Percentiles rank a stretch among this genome's conserved stretches.
phyloP scores from a whole-genome alignment of 2,888 invertebrate species.

The Lomographa bimaculata region DNA sequence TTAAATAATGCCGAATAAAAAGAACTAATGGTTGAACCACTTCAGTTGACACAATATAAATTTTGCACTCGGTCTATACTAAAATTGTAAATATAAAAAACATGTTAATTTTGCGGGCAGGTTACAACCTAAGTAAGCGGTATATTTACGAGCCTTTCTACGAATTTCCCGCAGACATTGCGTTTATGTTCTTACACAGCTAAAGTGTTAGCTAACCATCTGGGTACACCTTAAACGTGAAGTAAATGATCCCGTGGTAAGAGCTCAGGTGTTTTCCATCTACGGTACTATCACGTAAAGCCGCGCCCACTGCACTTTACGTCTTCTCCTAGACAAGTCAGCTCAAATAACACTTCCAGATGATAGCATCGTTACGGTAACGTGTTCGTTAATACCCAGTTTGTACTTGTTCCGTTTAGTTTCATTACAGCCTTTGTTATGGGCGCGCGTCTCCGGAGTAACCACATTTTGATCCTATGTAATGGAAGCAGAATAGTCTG shows the following conservation, averaged over 20 bases:
- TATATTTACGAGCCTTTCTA: conserved; percentile 4
- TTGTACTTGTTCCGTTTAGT: conserved; percentile 58
- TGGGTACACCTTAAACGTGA: conserved; percentile 27
- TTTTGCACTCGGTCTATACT: too few species aligned
- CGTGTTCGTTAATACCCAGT: conserved; percentile 54
- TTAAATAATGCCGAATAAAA: too few species aligned
- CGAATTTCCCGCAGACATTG: conserved; percentile 13
- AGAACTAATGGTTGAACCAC: too few species aligned
- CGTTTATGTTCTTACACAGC: too few species aligned
- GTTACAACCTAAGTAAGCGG: too few species aligned
- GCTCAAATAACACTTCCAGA: conserved; percentile 58
- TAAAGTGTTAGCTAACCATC: conserved; percentile 16
- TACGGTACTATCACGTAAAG: conserved; percentile 27
- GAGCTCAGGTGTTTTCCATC: conserved; percentile 21
- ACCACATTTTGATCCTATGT: conserved; percentile 36
- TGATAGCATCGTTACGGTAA: conserved; percentile 55
- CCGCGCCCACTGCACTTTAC: conserved; percentile 43
- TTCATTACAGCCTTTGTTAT: conserved; percentile 52
- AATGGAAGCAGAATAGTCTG: conserved; percentile 33
- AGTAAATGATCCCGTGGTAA: conserved; percentile 28
- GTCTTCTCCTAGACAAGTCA: conserved; percentile 43
- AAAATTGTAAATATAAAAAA: too few species aligned
- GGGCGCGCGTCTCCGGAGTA: conserved; percentile 26
- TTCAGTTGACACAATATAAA: too few species aligned
- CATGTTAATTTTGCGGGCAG: too few species aligned